Evolutionary conservation across 2,113 vertebrate genomes (phyloP).

Genomic region (Saccopteryx leptura): DNA sequence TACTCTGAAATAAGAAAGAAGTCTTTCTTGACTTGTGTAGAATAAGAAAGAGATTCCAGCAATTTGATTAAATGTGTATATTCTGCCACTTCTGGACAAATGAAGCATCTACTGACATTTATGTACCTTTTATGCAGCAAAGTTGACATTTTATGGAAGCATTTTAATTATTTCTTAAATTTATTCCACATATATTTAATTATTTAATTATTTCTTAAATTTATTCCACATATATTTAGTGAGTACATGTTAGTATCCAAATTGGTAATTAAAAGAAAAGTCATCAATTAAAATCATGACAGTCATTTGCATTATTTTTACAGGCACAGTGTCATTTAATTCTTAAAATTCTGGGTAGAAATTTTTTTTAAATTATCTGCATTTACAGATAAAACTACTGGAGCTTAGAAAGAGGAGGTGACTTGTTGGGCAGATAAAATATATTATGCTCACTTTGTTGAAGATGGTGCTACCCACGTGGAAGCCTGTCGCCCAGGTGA

Average conservation of each 20-base stretch:
- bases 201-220: conserved; percentile 49
- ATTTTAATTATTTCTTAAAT: neutral
- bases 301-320: neutral
- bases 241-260: neutral
- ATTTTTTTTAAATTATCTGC: neutral
- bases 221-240: neutral
- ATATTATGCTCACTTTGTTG: no score
- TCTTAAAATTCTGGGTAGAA: conserved; percentile 11
- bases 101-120: neutral
- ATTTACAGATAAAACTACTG: neutral
- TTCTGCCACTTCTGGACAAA: conserved; percentile 8
- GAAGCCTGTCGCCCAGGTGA: no score
- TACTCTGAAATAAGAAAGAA: conserved; percentile 2
- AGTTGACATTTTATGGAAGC: neutral
- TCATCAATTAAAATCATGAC: conserved; percentile 36
- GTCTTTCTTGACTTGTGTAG: neutral
- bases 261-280: conserved; percentile 11
- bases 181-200: neutral
- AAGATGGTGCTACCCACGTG: no score
- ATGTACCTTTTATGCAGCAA: neutral
- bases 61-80: neutral
- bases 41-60: neutral
- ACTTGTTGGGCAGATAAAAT: no score
- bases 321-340: neutral
- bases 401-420: neutral